These are phyloP conservation scores for Ophioderma brevispina DNA, from an alignment of 35 echinoderm and acorn worm species.

Conservation along the genomic window DNA sequence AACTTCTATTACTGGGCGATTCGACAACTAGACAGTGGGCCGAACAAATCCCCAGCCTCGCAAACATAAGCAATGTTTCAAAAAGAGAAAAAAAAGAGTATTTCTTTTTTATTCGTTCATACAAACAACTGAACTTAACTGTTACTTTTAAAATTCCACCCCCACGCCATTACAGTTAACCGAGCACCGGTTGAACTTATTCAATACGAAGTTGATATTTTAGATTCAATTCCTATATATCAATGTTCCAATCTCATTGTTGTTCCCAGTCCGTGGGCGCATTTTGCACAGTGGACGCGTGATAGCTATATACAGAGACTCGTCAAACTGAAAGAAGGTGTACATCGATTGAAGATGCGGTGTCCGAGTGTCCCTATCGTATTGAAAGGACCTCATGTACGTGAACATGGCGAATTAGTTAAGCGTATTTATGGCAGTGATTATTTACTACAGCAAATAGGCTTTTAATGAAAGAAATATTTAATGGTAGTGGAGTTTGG, in stretches of 20 bases:
- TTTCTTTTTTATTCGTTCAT: neutral
- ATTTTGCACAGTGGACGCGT: conserved; percentile 44
- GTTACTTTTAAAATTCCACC: neutral
- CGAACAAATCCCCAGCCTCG: neutral
- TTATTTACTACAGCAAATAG: conserved; percentile 17
- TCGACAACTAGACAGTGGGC: conserved; percentile 57
- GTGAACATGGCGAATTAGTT: neutral
- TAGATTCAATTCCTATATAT: conserved; percentile 15
- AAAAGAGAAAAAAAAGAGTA: neutral
- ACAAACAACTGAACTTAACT: neutral
- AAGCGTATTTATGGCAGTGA: conserved; percentile 12
- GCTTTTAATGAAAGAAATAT: neutral
- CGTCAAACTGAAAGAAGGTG: neutral
- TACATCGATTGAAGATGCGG: neutral
- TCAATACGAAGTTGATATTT: conserved; percentile 19
- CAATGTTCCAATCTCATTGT: conserved; percentile 17
- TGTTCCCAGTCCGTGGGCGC: conserved; percentile 62
- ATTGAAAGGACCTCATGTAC: conserved; percentile 20
- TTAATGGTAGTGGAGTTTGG: neutral
- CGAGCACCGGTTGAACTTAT: neutral
- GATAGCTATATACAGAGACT: conserved; percentile 10
- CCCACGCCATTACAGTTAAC: conserved; percentile 4
- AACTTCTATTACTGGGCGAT: conserved; percentile 38
- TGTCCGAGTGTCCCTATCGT: conserved; percentile 24
- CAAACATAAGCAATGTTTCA: neutral